These are phyloP conservation scores for Propithecus coquereli DNA, from an alignment of 2,113 vertebrate genomes.

Conservation along the genomic window DNA sequence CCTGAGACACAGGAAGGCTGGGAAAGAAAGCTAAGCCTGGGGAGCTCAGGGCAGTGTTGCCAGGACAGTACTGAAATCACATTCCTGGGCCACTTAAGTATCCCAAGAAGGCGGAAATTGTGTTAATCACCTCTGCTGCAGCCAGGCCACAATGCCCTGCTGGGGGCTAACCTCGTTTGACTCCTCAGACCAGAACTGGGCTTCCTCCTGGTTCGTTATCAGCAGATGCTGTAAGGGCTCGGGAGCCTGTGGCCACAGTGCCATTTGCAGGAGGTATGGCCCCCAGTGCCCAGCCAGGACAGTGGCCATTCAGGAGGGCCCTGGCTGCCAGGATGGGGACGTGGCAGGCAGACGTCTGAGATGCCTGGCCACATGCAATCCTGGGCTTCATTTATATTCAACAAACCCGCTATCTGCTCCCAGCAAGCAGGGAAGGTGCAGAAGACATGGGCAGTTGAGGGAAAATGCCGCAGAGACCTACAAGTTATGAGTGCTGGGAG, in stretches of 20 bases:
- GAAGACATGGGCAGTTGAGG: background rate
- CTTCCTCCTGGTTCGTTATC: slow-evolving; percentile 23
- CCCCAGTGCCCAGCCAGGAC: background rate
- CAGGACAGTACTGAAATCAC: slow-evolving; percentile 3
- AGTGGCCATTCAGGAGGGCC: background rate
- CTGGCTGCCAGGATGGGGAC: background rate
- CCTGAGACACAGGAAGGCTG: background rate
- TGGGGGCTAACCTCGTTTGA: slow-evolving; percentile 12
- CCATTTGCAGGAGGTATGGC: background rate
- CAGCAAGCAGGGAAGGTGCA: background rate
- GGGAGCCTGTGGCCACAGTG: background rate
- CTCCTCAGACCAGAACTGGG: background rate
- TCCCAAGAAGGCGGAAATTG: background rate
- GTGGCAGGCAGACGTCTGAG: background rate
- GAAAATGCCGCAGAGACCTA: background rate
- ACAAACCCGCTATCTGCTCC: background rate
- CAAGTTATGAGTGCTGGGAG: background rate
- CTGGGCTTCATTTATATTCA: background rate
- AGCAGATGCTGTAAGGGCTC: background rate
- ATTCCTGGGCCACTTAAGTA: slow-evolving; percentile 47
- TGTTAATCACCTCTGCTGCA: background rate
- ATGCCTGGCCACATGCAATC: background rate
- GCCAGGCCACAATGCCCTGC: background rate
- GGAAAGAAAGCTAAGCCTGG: background rate
- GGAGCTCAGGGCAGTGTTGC: background rate